Base-by-base conservation (phyloP, 2,113 vertebrate species). In the Brachypodius melanocephalos region DNA sequence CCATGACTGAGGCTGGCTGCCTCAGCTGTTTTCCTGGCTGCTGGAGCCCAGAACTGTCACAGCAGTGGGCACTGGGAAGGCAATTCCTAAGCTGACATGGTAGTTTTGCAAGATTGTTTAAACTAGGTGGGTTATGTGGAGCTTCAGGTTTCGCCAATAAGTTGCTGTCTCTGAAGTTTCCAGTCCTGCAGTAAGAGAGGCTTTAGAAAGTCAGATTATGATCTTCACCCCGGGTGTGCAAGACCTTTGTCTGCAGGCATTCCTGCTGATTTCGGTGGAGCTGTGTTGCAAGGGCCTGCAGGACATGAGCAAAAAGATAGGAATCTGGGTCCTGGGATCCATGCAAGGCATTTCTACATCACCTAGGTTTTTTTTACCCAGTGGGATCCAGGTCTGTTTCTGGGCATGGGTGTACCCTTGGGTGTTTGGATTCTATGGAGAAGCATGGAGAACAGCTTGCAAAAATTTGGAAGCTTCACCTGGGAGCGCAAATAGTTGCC, bases 1-100 rank as follows among this genome's bases (percentile, higher is more conserved):
- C 13, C 17, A 28, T 0, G 0, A 12, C 36, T 54, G 0, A 0
- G 21, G 10, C 38, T 79, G 52, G 24, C 58, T 86, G 36, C 36
- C 36, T 9, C n/a, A 40, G 31, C 40, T 5, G 12, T 59, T 81
- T 61, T 78, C 12, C 26, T 1, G 4, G 26, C 42, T 76, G 32
- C 49, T 7, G 0, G 9, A 61, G 63, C 42, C 45, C 1, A 0
- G 51, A 77, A 34, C 61, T 16, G 1, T 54, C 14, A 17, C 42
- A 89, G 88, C 69, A 49, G 13, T 4, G 24, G 63, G 36, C 1
- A 0, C n/a, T 2, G 3, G 40, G 46, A 59, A 55, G 38, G 34
- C 21, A 43, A 6, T 52, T 78, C 40, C 13, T 67, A 43, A 52
- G 2, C 9, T 52, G 40, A 28, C 3, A 0, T 5, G 28, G 25